A percentile compares a stretch with the other conserved stretches of the same genome.
Evolutionary conservation across 2,797 vertebrate species (phyloP).

Genomic region (Semotilus atromaculatus): DNA sequence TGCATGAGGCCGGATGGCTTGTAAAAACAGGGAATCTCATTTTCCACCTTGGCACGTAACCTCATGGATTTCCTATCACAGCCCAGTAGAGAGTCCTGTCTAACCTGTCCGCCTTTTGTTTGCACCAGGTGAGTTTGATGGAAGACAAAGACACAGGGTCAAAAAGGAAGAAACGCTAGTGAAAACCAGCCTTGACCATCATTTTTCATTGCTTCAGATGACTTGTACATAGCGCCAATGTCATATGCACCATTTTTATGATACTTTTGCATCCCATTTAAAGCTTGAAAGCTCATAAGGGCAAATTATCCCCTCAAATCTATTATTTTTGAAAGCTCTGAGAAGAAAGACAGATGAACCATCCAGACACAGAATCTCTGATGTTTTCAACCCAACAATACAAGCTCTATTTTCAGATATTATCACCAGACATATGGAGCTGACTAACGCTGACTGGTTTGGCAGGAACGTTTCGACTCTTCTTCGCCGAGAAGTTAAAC

Average conservation of each 20-base stretch:
- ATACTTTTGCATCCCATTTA: not conserved
- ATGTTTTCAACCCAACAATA: not conserved
- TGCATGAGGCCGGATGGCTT: slow-evolving; percentile 54
- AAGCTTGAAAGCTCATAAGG: not conserved
- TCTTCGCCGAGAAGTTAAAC: not conserved
- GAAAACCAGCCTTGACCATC: slow-evolving; percentile 5
- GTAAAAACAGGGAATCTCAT: slow-evolving; percentile 50
- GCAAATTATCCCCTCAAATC: not conserved
- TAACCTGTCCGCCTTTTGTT: slow-evolving; percentile 61
- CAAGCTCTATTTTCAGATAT: slow-evolving; percentile 1
- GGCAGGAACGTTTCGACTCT: not conserved
- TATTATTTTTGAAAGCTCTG: slow-evolving; percentile 6
- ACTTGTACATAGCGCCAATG: not conserved
- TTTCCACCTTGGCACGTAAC: slow-evolving; percentile 66
- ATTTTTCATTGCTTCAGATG: not conserved
- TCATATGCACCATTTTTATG: not conserved
- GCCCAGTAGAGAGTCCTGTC: slow-evolving; percentile 65
- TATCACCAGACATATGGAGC: slow-evolving; percentile 2
- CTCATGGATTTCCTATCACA: slow-evolving; percentile 74
- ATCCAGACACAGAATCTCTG: not conserved
- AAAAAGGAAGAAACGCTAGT: slow-evolving; percentile 17
- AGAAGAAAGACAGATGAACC: not conserved
- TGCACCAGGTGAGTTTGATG: slow-evolving; percentile 59
- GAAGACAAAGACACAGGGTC: slow-evolving; percentile 59
- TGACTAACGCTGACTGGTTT: not conserved